phyloP scores from a whole-genome alignment of 2,113 vertebrate species.

The Miniopterus natalensis region DNA sequence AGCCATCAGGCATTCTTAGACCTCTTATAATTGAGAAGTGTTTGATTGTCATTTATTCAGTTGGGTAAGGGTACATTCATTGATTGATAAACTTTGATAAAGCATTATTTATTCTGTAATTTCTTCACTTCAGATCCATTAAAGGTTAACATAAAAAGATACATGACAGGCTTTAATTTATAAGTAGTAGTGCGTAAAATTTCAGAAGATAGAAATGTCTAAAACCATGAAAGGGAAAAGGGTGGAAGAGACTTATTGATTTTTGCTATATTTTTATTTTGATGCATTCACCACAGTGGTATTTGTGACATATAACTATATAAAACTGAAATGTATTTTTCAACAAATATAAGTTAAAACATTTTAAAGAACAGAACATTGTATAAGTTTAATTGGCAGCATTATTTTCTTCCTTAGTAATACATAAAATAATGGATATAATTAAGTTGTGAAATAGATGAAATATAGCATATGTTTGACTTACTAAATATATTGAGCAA shows the following conservation, averaged over 20 bases:
- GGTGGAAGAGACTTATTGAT: no score
- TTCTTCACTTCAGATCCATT: background rate
- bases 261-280: no score
- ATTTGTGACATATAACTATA: no score
- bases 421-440: no score
- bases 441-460: no score
- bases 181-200: background rate
- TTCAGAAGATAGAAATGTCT: background rate
- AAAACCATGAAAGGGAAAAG: no score
- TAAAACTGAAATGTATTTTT: no score
- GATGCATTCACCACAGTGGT: no score
- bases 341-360: no score
- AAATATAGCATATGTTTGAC: background rate
- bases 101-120: background rate
- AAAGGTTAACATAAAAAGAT: background rate
- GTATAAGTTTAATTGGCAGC: no score
- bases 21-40: background rate
- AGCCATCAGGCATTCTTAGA: background rate
- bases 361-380: no score
- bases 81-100: background rate
- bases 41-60: background rate
- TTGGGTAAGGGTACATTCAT: background rate
- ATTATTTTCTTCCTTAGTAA: no score
- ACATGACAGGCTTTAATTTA: background rate
- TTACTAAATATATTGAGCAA: background rate